Base-by-base conservation (phyloP, 2,113 vertebrate genomes). In the Pterophyllum scalare region DNA sequence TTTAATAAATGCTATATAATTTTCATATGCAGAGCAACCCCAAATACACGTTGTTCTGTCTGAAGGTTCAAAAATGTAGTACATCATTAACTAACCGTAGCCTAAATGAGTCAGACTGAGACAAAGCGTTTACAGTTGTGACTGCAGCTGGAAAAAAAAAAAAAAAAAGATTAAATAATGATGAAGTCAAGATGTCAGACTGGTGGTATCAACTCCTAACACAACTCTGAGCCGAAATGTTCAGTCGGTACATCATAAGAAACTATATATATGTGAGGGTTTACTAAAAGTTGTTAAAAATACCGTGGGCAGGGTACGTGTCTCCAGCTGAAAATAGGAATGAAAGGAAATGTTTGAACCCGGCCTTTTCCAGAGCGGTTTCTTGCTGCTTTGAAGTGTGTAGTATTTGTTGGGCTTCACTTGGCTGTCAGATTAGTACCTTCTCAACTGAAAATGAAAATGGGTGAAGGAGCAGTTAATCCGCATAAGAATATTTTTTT, bases 371-470 rank as follows among this genome's bases (percentile, higher is more conserved):
- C 87, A 90, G 85, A 89, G 86, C 78, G 19, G 46, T 52, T 91
- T 90, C 81, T 87, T 56, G 80, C 81, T 56, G 82, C 92, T 94
- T 94, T 95, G 94, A 95, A 94, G 93, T 94, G 93, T 92, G 92
- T 88, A 88, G 91, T 90, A 92, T 93, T 94, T 94, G 91, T 94
- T 91, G 92, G 93, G 94, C 94, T 94, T 93, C 90, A 91, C 91
- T 94, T 93, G 91, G 89, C 93, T 94, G 94, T 94, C 94, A 94
- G 94, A 94, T 95, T 96, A 95, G 94, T 94, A 94, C 95, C 92
- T 92, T 93, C 93, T 91, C 91, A 76, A 90, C 88, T 93, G 91
- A 94, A 94, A 94, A 96, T 93, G 93, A 94, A 94, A 96, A 94
- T 92, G 90, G 93, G 85, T 91, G 88, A 92, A 91, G 91, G 92